Evolutionary conservation across 2,888 invertebrate species (phyloP).

Genomic region (Vesta saturnalis): DNA sequence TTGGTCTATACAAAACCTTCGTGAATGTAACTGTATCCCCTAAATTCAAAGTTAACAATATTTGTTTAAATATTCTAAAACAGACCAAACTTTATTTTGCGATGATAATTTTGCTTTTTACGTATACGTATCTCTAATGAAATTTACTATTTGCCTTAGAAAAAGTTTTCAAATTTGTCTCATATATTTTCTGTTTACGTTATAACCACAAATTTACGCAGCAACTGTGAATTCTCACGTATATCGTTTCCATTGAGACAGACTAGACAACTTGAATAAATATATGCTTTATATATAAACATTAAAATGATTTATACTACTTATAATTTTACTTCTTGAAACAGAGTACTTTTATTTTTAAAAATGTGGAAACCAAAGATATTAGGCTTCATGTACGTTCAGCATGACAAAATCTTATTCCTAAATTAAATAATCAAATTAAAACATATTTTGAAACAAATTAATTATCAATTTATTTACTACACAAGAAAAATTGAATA

Average conservation of each 20-base stretch:
- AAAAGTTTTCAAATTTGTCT: constrained; percentile 29
- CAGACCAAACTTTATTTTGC: neutral
- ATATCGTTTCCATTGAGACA: constrained; percentile 52
- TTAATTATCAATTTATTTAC: too few species aligned
- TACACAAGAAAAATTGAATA: too few species aligned
- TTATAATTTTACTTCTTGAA: too few species aligned
- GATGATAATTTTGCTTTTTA: neutral
- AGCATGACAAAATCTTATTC: too few species aligned
- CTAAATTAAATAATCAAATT: too few species aligned
- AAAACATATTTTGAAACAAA: too few species aligned
- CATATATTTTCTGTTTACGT: constrained; percentile 27
- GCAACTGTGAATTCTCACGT: constrained; percentile 51
- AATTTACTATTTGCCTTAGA: constrained; percentile 15
- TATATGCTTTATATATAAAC: constrained; percentile 33
- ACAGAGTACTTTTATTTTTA: too few species aligned
- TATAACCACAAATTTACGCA: constrained; percentile 35
- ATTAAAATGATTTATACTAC: constrained; percentile 28
- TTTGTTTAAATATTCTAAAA: too few species aligned
- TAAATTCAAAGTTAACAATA: neutral
- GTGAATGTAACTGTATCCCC: neutral
- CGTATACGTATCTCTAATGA: neutral
- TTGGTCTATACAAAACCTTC: neutral
- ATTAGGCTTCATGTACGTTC: too few species aligned
- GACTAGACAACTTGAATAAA: constrained; percentile 47
- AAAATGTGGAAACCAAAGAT: too few species aligned